Conservation (phyloP, 2,113 vertebrate genomes). For the Alethe diademata region DNA sequence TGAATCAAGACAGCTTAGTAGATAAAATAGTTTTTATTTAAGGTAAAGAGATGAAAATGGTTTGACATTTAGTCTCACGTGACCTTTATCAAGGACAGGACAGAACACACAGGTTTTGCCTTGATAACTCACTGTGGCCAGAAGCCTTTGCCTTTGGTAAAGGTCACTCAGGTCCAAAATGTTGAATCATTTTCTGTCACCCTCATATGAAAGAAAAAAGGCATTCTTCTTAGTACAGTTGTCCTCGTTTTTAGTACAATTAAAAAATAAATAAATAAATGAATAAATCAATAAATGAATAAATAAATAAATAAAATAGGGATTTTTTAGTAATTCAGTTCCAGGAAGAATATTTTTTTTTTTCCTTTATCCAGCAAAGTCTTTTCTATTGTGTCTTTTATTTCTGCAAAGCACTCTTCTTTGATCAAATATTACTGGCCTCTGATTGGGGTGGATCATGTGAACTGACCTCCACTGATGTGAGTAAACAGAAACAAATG, state of each 20-base stretch:
- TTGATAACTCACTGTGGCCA: constrained; percentile 17
- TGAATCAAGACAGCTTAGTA: constrained; percentile 49
- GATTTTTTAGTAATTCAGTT: background rate
- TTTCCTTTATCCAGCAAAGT: background rate
- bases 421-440: background rate
- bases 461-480: background rate
- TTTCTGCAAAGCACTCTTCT: background rate
- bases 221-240: background rate
- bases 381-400: background rate
- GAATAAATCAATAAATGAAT: no score
- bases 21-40: constrained; percentile 49
- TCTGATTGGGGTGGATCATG: background rate
- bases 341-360: background rate
- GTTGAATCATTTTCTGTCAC: constrained; percentile 38
- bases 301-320: no score
- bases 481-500: constrained; percentile 59
- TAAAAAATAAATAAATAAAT: no score
- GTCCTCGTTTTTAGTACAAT: background rate
- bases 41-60: constrained; percentile 53
- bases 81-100: constrained; percentile 61
- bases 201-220: constrained; percentile 24
- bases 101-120: constrained; percentile 17
- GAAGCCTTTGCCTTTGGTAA: constrained; percentile 63
- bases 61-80: constrained; percentile 61
- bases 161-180: constrained; percentile 56